These are phyloP conservation scores for Melinaea marsaeus DNA, from an alignment of 2,888 invertebrate genomes.

Conservation along the genomic window DNA sequence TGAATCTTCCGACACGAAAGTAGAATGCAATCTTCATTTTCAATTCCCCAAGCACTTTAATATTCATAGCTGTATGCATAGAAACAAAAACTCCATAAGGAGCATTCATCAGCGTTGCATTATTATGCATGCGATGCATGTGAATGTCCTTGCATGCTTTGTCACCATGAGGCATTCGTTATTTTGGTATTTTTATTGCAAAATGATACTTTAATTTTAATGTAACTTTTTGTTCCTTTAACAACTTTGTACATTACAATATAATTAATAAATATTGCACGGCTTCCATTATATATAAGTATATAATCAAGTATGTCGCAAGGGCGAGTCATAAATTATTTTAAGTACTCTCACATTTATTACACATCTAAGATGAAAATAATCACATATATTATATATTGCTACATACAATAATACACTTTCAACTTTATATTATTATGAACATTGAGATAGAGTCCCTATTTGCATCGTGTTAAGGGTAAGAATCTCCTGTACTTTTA, in stretches of 20 bases:
- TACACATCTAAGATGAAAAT: too few species aligned
- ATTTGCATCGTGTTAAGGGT: not conserved
- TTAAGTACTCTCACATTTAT: constrained; percentile 3
- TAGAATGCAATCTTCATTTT: too few species aligned
- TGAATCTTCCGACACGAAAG: too few species aligned
- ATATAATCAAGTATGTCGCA: too few species aligned
- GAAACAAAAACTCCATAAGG: constrained; percentile 24
- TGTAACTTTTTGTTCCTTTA: too few species aligned
- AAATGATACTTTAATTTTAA: constrained; percentile 9
- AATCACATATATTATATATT: constrained; percentile 5
- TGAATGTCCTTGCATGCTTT: constrained; percentile 19
- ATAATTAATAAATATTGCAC: too few species aligned
- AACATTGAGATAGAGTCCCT: not conserved
- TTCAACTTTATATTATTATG: not conserved
- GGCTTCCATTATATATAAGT: too few species aligned
- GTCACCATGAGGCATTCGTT: constrained; percentile 17
- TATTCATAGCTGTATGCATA: constrained; percentile 20
- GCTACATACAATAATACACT: not conserved
- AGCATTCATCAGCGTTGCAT: constrained; percentile 22
- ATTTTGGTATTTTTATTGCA: constrained; percentile 24
- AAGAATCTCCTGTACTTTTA: constrained; percentile 8
- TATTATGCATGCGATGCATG: constrained; percentile 20
- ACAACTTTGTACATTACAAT: too few species aligned
- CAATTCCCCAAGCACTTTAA: constrained; percentile 1
- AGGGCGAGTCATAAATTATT: not conserved